These are phyloP conservation scores for Oophaga sylvatica DNA, from an alignment of 2,797 vertebrate genomes.

Conservation along the genomic window DNA sequence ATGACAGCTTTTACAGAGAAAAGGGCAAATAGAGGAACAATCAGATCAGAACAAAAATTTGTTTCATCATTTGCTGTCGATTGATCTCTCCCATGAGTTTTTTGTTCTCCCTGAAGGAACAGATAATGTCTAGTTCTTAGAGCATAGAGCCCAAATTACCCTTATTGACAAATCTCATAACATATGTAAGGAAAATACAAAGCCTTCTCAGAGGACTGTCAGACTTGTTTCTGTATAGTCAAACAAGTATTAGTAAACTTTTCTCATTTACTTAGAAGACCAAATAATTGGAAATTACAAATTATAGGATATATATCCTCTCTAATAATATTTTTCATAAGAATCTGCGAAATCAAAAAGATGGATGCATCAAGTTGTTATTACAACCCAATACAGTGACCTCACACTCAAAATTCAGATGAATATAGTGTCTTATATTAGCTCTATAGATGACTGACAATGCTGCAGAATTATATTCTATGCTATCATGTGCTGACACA, in stretches of 20 bases:
- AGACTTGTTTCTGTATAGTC: background rate
- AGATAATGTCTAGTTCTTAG: constrained; percentile 2
- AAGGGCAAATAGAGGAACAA: constrained; percentile 37
- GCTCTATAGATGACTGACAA: too few species aligned
- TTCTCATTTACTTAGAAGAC: background rate
- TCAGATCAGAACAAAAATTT: constrained; percentile 45
- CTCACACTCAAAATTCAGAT: too few species aligned
- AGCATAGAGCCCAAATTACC: background rate
- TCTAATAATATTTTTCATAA: background rate
- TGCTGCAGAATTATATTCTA: too few species aligned
- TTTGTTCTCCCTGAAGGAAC: constrained; percentile 40
- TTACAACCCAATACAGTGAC: too few species aligned
- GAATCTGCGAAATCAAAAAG: too few species aligned
- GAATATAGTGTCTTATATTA: too few species aligned
- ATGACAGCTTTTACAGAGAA: constrained; percentile 54
- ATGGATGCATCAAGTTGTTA: too few species aligned
- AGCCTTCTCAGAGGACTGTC: background rate
- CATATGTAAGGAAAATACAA: background rate
- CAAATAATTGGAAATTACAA: background rate
- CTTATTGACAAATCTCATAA: constrained; percentile 32
- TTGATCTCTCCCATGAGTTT: constrained; percentile 39
- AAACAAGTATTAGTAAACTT: background rate
- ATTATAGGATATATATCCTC: background rate
- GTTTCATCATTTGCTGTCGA: constrained; percentile 35
- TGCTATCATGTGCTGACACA: too few species aligned